A percentile compares a stretch with the other conserved stretches of the same genome.
These are phyloP conservation scores for Siderastrea radians DNA, from an alignment of 92 coral and sea anemone genomes.

Conservation along the genomic window DNA sequence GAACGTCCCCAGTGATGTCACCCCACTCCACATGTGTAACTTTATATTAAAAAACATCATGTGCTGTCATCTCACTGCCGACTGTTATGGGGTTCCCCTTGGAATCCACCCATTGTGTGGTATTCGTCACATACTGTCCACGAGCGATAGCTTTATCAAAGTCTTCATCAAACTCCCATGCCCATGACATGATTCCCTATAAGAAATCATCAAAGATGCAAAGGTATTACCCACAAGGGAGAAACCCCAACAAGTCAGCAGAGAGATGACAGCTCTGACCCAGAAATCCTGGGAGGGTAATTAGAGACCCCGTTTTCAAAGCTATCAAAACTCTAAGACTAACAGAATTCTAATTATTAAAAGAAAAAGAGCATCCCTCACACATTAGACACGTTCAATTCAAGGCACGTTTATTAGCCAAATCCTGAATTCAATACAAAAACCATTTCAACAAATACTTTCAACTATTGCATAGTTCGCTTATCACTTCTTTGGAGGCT, in stretches of 20 bases:
- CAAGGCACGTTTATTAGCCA: neutral
- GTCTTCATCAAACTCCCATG: neutral
- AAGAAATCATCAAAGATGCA: neutral
- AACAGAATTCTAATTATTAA: neutral
- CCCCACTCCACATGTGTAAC: conserved; percentile 15
- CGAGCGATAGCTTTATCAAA: neutral
- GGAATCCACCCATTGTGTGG: conserved; percentile 8
- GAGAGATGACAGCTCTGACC: conserved; percentile 68
- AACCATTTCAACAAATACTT: neutral
- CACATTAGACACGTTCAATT: neutral
- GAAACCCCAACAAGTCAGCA: conserved; percentile 57
- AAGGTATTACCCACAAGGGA: neutral
- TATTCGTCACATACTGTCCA: neutral
- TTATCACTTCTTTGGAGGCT: neutral
- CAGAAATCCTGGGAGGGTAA: conserved; percentile 44
- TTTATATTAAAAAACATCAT: neutral
- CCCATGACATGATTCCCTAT: neutral
- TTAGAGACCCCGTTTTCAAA: conserved; percentile 58
- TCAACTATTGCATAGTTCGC: neutral
- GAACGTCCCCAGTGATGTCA: conserved; percentile 14
- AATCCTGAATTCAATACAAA: too few relatives aligned
- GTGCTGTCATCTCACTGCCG: conserved; percentile 34
- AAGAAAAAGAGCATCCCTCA: neutral
- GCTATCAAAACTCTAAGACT: conserved; percentile 47
- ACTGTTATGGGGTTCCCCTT: conserved; percentile 20